phyloP scores from a whole-genome alignment of 2,797 vertebrate genomes.

The Threskiornis aethiopicus region DNA sequence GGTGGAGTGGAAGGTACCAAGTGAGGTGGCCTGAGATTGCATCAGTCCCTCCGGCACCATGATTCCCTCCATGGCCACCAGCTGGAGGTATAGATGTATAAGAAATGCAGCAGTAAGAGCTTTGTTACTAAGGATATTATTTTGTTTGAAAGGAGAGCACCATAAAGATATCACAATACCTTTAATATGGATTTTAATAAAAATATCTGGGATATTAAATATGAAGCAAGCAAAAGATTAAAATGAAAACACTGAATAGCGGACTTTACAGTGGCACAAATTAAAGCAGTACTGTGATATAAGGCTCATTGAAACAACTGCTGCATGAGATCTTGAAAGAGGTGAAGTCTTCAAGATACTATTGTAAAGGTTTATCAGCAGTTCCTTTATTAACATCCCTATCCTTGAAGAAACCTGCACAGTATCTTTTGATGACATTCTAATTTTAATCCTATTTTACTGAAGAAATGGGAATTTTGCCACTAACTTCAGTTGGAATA shows the following conservation, averaged over 20 bases:
- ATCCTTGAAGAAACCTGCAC: neutral
- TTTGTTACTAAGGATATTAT: neutral
- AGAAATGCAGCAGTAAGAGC: neutral
- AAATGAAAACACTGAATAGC: neutral
- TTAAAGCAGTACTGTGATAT: neutral
- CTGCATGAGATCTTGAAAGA: neutral
- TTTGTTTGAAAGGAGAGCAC: neutral
- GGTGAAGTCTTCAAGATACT: neutral
- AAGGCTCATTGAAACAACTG: neutral
- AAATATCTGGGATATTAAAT: conserved; percentile 22
- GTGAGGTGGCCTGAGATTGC: neutral
- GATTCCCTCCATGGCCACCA: neutral
- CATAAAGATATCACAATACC: neutral
- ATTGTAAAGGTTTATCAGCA: conserved; percentile 45
- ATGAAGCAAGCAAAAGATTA: conserved; percentile 5
- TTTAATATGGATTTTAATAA: conserved; percentile 52
- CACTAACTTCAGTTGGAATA: neutral
- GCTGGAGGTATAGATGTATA: neutral
- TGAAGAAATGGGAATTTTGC: conserved; percentile 13
- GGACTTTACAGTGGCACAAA: neutral
- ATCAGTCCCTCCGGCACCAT: fast-evolving
- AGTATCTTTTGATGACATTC: conserved; percentile 5
- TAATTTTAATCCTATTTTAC: conserved; percentile 19
- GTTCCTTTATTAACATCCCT: conserved; percentile 22
- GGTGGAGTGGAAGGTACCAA: neutral